Conservation (phyloP, 2,113 vertebrate species). For the Ochotona princeps region DNA sequence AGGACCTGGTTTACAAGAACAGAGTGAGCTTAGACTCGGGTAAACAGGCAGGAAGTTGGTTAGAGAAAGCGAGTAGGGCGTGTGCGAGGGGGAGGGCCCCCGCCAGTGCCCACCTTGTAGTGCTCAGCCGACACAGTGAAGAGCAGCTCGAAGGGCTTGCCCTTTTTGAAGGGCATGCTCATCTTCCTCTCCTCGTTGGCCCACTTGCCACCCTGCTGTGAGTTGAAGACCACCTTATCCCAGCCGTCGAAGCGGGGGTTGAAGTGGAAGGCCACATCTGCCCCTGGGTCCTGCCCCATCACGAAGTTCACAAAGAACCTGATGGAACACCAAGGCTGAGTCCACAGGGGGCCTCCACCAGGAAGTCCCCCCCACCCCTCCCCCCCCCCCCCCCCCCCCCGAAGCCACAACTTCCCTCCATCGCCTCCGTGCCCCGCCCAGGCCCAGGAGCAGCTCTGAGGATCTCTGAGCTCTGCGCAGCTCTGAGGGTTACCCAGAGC, state of each 20-base stretch:
- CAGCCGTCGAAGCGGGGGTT: conserved; percentile 90
- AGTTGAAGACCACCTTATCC: conserved; percentile 92
- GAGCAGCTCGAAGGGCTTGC: conserved; percentile 87
- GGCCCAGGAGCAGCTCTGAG: too few relatives aligned
- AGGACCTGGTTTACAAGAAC: too few relatives aligned
- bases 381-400: not conserved
- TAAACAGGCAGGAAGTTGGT: too few relatives aligned
- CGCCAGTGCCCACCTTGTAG: conserved; percentile 85
- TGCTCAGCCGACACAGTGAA: conserved; percentile 77
- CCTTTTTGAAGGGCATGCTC: conserved; percentile 88
- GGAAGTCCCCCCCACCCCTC: not conserved
- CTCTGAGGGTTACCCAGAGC: too few relatives aligned
- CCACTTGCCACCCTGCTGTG: conserved; percentile 83
- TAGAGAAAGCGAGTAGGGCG: not conserved
- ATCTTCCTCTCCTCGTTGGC: conserved; percentile 84
- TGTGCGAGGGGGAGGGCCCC: not conserved
- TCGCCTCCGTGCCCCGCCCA: too few relatives aligned
- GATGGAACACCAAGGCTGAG: not conserved
- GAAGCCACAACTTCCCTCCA: too few relatives aligned
- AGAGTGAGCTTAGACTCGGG: too few relatives aligned
- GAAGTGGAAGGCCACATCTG: conserved; percentile 89
- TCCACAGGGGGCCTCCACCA: accelerated
- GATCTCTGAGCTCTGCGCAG: too few relatives aligned
- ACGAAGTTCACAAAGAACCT: conserved; percentile 89
- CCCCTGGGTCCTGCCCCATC: conserved; percentile 80